Conservation (phyloP, 2,113 vertebrate species). For the Sinosuthora webbiana region DNA sequence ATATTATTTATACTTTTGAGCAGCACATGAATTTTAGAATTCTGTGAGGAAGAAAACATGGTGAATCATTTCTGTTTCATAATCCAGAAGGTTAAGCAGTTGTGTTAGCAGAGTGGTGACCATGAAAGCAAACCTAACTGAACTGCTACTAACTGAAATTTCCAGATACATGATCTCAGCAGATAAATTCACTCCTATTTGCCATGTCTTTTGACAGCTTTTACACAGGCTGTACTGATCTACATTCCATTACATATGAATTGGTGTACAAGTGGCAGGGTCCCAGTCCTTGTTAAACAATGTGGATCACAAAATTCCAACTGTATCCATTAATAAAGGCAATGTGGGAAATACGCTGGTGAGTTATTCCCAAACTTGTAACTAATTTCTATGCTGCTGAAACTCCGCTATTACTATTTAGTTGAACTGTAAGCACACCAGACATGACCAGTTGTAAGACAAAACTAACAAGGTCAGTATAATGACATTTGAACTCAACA, state of each 20-base stretch:
- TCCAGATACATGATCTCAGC: background rate
- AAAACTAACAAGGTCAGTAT: background rate
- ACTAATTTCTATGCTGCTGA: background rate
- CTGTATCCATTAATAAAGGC: background rate
- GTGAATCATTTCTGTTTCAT: constrained; percentile 2
- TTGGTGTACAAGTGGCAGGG: background rate
- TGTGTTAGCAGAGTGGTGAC: background rate
- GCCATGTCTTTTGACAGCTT: background rate
- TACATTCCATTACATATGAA: background rate
- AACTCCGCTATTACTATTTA: background rate
- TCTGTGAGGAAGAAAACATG: background rate
- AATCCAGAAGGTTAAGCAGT: background rate
- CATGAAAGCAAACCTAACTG: background rate
- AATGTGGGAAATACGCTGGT: background rate
- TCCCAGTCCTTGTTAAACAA: background rate
- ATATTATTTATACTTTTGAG: background rate
- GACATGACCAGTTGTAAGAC: background rate
- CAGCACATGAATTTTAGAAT: background rate
- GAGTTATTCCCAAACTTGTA: background rate
- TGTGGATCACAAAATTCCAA: background rate
- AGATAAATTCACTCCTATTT: background rate
- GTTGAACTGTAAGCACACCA: background rate
- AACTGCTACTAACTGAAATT: constrained; percentile 27
- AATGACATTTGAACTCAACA: background rate
- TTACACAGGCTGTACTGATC: background rate